Evolutionary conservation across 2,113 vertebrate genomes (phyloP), one percentile per base, ranked within the genome.

Genomic region (Tachysurus vachellii): DNA sequence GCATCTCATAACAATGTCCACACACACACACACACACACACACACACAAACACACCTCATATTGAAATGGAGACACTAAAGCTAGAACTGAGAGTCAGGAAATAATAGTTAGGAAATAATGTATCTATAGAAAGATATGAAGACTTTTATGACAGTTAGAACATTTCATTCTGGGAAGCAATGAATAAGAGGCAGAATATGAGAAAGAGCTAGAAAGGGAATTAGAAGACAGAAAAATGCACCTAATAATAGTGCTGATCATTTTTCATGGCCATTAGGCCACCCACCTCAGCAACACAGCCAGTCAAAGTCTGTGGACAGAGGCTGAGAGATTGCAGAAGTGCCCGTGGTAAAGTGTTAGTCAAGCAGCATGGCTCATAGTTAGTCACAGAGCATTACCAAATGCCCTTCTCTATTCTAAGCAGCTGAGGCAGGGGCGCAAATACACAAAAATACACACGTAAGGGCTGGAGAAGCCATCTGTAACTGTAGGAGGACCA

Each of bases 221-320:
- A 50, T 89, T 31, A 42, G 85, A 36, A 88, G 86, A 87, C 84
- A 31, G 2, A 57, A 59, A 87, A 54, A 73, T 82, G 86, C 83
- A 79, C 86, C 87, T 91, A 85, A 92, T 89, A 91, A 84, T 89
- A 87, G 76, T 84, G 86, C 77, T 88, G 88, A 90, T 88, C 86
- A 84, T 85, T 64, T 71, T 28, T 82, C 54, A 75, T 88, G 90
- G 89, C 89, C 88, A 92, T 90, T 92, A 86, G 87, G 42, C 89
- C 56, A 83, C 85, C 90, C 82, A 81, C 86, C 68, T 83, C 28
- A 87, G 68, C 77, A 66, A 66, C 59, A 57, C 54, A 76, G 76
- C 11, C 68, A 81, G 54, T 54, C 53, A 85, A 64, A 79, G 86
- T 23, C 71, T 47, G n/a, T 19, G n/a, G 50, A 82, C 42, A 70